phyloP scores from a whole-genome alignment of 2,888 invertebrate species.

The Cotesia congregata region DNA sequence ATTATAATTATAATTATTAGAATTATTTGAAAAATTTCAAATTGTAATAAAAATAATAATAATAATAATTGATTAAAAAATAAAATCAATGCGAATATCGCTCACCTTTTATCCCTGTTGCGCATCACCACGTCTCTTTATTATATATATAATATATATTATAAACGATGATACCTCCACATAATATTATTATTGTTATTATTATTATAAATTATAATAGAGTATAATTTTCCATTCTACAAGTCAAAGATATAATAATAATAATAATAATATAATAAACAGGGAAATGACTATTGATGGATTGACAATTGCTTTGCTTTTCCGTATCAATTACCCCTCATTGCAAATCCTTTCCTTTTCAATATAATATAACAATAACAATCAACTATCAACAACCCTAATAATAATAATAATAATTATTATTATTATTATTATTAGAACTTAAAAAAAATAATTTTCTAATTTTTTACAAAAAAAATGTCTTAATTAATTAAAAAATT shows the following conservation, averaged over 20 bases:
- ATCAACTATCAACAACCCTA: neutral
- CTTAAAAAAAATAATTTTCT: no score
- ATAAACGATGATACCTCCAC: neutral
- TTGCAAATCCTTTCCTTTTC: neutral
- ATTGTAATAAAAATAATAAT: neutral
- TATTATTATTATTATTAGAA: no score
- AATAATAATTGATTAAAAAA: neutral
- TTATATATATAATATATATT: neutral
- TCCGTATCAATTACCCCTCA: neutral
- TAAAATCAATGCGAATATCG: constrained; percentile 11
- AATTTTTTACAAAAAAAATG: no score
- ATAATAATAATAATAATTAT: no score
- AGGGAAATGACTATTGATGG: neutral
- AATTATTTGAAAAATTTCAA: no score
- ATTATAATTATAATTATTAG: no score
- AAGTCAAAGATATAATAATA: no score
- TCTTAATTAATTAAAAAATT: no score
- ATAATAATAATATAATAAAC: neutral
- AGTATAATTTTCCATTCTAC: neutral
- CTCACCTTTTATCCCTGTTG: neutral
- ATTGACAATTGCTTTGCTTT: neutral
- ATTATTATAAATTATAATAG: neutral
- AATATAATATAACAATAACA: neutral
- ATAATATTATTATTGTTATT: neutral
- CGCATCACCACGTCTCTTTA: neutral